Conservation (phyloP, 2,888 invertebrate species). For the Branchipolynoe longqiensis region DNA sequence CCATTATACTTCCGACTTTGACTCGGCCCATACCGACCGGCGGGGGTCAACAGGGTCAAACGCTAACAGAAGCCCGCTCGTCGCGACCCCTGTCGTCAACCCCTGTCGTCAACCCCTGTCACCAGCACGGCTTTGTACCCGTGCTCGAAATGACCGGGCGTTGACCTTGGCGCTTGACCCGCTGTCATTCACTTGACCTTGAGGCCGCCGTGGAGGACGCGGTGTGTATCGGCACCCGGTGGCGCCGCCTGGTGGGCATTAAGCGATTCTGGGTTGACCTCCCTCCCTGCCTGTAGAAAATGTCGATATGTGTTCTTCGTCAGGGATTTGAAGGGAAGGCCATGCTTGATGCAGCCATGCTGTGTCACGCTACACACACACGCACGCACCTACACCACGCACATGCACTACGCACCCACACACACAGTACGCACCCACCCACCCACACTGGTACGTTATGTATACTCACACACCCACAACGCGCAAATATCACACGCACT, state of each 20-base stretch:
- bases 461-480: too few relatives aligned
- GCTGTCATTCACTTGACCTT: constrained; percentile 56
- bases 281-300: neutral
- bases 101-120: constrained; percentile 38
- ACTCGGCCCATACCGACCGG: neutral
- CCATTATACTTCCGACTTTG: too few relatives aligned
- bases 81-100: neutral
- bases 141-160: constrained; percentile 10
- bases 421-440: too few relatives aligned
- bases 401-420: too few relatives aligned
- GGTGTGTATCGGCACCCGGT: neutral
- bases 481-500: too few relatives aligned
- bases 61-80: neutral
- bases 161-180: constrained; percentile 52
- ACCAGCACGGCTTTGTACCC: constrained; percentile 41
- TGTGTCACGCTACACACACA: too few relatives aligned
- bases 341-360: too few relatives aligned
- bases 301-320: constrained; percentile 49
- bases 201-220: constrained; percentile 12
- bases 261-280: constrained; percentile 26
- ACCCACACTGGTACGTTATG: too few relatives aligned
- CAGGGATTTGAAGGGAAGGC: too few relatives aligned
- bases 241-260: constrained; percentile 21
- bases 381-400: too few relatives aligned
- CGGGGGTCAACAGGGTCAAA: neutral